phyloP scores from a whole-genome alignment of 2,888 invertebrate species.

The Xestia ashworthii region DNA sequence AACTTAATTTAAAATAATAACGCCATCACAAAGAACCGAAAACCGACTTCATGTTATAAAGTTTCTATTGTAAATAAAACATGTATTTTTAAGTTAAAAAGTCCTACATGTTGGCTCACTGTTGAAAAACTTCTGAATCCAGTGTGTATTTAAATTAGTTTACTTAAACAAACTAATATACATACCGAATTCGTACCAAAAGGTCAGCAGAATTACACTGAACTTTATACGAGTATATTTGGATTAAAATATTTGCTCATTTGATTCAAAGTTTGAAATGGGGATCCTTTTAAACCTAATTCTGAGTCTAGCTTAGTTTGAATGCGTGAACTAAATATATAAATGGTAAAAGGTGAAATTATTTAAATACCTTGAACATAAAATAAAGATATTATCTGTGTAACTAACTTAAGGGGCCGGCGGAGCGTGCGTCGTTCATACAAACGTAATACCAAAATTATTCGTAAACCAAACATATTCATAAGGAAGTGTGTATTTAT shows the following conservation, averaged over 20 bases:
- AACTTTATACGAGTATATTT: slow-evolving; percentile 24
- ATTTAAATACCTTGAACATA: slow-evolving; percentile 19
- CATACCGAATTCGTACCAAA: slow-evolving; percentile 21
- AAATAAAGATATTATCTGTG: not conserved
- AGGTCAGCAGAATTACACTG: slow-evolving; percentile 37
- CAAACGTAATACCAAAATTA: too few relatives aligned
- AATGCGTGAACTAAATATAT: slow-evolving; percentile 24
- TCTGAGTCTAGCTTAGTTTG: slow-evolving; percentile 33
- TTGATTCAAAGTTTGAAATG: slow-evolving; percentile 52
- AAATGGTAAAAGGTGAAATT: slow-evolving; percentile 25
- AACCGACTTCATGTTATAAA: too few relatives aligned
- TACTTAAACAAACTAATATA: slow-evolving; percentile 28
- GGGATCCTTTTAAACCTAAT: slow-evolving; percentile 41
- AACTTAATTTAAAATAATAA: too few relatives aligned
- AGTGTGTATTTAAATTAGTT: slow-evolving; percentile 24
- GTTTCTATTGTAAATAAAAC: too few relatives aligned
- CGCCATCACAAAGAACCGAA: too few relatives aligned
- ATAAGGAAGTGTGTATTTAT: too few relatives aligned
- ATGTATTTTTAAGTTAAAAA: not conserved
- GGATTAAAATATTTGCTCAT: slow-evolving; percentile 52
- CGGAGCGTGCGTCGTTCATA: too few relatives aligned
- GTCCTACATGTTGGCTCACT: not conserved
- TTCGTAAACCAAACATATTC: too few relatives aligned
- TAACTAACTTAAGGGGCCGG: not conserved
- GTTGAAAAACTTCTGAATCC: not conserved